Evolutionary conservation across 2,113 vertebrate genomes (phyloP).

Genomic region (Cebus imitator): DNA sequence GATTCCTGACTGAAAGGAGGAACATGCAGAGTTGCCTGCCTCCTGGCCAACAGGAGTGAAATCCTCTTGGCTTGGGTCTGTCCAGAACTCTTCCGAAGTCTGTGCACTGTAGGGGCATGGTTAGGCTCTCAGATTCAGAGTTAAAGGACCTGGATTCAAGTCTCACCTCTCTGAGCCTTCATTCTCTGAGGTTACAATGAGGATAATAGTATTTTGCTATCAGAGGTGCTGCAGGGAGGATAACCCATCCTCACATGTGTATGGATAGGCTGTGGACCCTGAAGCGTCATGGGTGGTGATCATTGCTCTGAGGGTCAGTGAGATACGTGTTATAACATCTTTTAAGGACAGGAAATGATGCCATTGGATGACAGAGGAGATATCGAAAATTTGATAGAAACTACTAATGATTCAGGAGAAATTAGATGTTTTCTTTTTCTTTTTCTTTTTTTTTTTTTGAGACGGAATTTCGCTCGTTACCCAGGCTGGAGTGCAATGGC

Average conservation of each 20-base stretch:
- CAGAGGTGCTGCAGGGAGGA: background rate
- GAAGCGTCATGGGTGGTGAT: rapidly evolving
- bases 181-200: background rate
- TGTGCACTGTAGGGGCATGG: rapidly evolving
- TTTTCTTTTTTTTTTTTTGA: too few relatives aligned
- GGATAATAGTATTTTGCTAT: background rate
- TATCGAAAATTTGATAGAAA: background rate
- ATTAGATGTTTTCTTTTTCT: background rate
- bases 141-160: background rate
- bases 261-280: background rate
- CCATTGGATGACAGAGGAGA: background rate
- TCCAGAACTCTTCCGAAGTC: background rate
- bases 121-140: background rate
- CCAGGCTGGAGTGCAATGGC: too few relatives aligned
- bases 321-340: background rate
- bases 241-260: background rate
- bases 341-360: background rate
- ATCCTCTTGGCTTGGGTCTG: background rate
- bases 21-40: constrained; percentile 40
- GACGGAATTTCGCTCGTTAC: too few relatives aligned
- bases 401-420: background rate
- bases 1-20: constrained; percentile 42
- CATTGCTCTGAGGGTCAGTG: background rate
- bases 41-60: constrained; percentile 19
- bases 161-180: background rate